Evolutionary conservation across 64 coral and sea anemone genomes (phyloP).

Genomic region (Montipora cactus): DNA sequence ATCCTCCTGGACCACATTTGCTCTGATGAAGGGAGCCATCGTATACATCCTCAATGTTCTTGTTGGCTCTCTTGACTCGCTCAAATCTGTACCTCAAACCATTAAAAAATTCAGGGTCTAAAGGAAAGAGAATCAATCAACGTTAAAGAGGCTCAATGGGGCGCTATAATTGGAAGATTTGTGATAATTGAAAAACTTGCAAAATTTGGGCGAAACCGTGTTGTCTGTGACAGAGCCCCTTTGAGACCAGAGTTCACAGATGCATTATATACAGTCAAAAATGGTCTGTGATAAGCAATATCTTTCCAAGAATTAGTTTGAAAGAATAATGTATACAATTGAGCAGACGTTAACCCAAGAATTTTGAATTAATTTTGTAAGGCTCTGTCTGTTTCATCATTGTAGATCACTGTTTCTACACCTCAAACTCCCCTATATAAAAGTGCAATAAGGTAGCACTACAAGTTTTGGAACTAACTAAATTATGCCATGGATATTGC

Average conservation of each 20-base stretch:
- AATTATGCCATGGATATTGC: not conserved
- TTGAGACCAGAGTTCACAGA: not conserved
- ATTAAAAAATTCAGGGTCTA: conserved; percentile 68
- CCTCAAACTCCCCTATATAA: not conserved
- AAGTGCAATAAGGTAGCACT: not conserved
- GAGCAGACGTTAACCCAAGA: not conserved
- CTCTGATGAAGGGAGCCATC: conserved; percentile 69
- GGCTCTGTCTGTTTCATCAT: not conserved
- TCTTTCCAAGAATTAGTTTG: not conserved
- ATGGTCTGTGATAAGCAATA: not conserved
- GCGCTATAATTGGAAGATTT: not conserved
- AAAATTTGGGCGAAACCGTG: not conserved
- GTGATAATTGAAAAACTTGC: not conserved
- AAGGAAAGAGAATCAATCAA: conserved; percentile 8
- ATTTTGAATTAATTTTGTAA: not conserved
- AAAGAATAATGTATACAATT: not conserved
- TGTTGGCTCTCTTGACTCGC: conserved; percentile 28
- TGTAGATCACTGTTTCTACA: not conserved
- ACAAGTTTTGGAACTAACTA: not conserved
- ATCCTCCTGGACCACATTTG: conserved; percentile 38
- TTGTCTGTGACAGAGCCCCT: not conserved
- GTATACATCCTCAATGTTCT: conserved; percentile 75
- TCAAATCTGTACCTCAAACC: conserved; percentile 62
- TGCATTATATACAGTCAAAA: not conserved
- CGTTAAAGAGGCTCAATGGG: not conserved